Evolutionary conservation across 1,140 invertebrate genomes (phyloP).

Genomic region (Lasioglossum baleicum): DNA sequence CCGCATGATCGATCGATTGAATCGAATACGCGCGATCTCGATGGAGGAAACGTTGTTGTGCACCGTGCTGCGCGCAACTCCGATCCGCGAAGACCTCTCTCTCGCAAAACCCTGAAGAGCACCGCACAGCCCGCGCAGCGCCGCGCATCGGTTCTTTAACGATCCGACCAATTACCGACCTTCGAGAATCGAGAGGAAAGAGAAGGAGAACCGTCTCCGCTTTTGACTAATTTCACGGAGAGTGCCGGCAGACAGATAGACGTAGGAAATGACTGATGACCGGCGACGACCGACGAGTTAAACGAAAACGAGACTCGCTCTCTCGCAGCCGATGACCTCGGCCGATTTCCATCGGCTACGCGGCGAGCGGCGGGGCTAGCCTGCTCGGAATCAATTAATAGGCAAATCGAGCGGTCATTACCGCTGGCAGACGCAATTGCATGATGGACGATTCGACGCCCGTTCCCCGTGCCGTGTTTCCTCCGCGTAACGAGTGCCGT

Average conservation of each 20-base stretch:
- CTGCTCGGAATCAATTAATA: slow-evolving; percentile 64
- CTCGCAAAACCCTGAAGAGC: no score
- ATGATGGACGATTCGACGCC: slow-evolving; percentile 47
- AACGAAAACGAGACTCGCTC: background rate
- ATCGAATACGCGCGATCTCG: slow-evolving; percentile 26
- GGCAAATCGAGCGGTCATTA: slow-evolving; percentile 63
- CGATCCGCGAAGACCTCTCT: no score
- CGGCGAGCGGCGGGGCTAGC: background rate
- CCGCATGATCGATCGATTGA: slow-evolving; percentile 35
- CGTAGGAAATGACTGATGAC: slow-evolving; percentile 42
- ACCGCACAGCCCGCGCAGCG: background rate
- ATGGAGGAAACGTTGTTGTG: background rate
- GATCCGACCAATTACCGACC: slow-evolving; percentile 15
- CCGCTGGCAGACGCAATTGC: slow-evolving; percentile 55
- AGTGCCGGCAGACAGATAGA: background rate
- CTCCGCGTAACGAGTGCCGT: slow-evolving; percentile 51
- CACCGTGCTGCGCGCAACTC: no score
- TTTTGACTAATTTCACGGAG: background rate
- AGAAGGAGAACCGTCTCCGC: no score
- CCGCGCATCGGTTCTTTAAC: slow-evolving; percentile 16
- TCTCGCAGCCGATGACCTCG: slow-evolving; percentile 28
- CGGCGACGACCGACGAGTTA: slow-evolving; percentile 33
- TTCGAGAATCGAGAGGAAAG: background rate
- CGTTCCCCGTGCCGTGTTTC: slow-evolving; percentile 33
- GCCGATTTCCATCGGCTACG: slow-evolving; percentile 21